Evolutionary conservation across 2,797 vertebrate genomes (phyloP).

Genomic region (Mastacembelus armatus): DNA sequence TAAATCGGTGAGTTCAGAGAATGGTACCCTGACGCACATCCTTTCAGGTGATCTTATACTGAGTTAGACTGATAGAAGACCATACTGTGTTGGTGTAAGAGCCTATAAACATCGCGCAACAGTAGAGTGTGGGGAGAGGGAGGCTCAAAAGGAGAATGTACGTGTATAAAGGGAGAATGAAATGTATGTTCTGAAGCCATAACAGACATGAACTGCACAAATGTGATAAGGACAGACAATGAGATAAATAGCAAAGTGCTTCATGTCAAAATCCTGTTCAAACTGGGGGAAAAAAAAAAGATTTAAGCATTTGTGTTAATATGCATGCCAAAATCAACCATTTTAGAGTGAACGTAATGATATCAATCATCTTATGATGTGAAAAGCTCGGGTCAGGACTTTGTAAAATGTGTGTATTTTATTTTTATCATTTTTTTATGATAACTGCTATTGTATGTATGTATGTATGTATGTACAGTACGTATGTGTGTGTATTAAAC

Average conservation of each 20-base stretch:
- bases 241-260: constrained; percentile 71
- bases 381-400: constrained; percentile 83
- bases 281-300: constrained; percentile 49
- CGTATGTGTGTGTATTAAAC: constrained; percentile 83
- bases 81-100: too few relatives aligned
- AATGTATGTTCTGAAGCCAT: constrained; percentile 84
- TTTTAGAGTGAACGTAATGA: constrained; percentile 83
- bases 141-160: constrained; percentile 40
- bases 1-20: constrained; percentile 53
- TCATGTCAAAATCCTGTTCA: constrained; percentile 73
- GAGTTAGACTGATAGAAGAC: constrained; percentile 60
- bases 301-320: constrained; percentile 84
- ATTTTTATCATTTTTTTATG: constrained; percentile 87
- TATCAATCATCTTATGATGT: constrained; percentile 81
- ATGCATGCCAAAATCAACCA: constrained; percentile 87
- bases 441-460: constrained; percentile 86
- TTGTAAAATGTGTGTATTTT: constrained; percentile 90
- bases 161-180: constrained; percentile 33
- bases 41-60: constrained; percentile 45
- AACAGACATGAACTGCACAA: constrained; percentile 80
- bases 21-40: constrained; percentile 28
- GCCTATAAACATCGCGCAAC: constrained; percentile 37
- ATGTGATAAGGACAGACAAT: constrained; percentile 67
- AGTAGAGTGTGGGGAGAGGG: constrained; percentile 31
- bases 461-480: constrained; percentile 69